phyloP scores from a whole-genome alignment of 92 coral and sea anemone genomes.

The Parazoanthus swiftii region DNA sequence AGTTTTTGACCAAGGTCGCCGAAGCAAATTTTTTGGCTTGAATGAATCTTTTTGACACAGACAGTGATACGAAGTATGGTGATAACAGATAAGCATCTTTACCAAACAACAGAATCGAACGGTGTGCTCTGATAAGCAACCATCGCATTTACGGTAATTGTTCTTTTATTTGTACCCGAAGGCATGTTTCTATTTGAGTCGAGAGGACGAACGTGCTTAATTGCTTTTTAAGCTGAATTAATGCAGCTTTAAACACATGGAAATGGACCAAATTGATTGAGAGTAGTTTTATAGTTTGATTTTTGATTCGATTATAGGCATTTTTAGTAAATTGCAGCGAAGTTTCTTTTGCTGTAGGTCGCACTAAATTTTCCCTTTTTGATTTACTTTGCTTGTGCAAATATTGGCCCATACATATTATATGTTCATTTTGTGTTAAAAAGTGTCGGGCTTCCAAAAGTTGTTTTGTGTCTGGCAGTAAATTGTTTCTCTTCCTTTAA shows the following conservation, averaged over 20 bases:
- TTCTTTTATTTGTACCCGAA: constrained; percentile 19
- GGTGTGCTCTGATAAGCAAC: constrained; percentile 15
- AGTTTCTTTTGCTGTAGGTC: neutral
- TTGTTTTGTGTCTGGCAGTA: neutral
- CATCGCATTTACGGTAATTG: constrained; percentile 15
- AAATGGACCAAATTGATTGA: constrained; percentile 22
- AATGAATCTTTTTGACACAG: neutral
- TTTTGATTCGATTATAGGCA: neutral
- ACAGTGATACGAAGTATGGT: neutral
- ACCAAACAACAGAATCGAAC: constrained; percentile 15
- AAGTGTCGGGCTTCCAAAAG: constrained; percentile 8
- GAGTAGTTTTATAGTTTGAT: neutral
- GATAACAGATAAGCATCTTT: constrained; percentile 4
- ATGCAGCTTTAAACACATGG: constrained; percentile 21
- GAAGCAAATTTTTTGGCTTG: neutral
- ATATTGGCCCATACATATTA: neutral
- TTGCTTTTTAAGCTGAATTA: constrained; percentile 28
- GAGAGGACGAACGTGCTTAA: constrained; percentile 25
- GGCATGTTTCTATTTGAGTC: constrained; percentile 18
- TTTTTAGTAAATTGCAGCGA: neutral
- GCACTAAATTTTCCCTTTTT: neutral
- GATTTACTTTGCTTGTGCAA: neutral
- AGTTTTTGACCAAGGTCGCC: neutral
- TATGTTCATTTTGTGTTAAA: neutral
- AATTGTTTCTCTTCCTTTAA: constrained; percentile 2